Evolutionary conservation across 2,888 invertebrate species (phyloP).

Genomic region (Orthosia incerta): DNA sequence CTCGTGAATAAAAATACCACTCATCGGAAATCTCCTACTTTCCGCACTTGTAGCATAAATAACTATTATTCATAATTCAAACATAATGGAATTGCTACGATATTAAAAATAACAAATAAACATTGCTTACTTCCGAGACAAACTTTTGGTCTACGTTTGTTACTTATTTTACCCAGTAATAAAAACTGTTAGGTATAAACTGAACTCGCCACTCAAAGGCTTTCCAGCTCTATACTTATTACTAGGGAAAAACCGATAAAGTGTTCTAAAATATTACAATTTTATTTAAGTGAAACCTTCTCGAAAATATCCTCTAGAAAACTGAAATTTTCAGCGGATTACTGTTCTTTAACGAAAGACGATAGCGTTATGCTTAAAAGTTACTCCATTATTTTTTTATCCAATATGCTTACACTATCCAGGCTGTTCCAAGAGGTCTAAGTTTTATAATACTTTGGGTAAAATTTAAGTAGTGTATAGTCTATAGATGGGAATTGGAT

Average conservation of each 20-base stretch:
- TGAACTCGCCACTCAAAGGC: neutral
- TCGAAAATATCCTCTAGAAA: constrained; percentile 1
- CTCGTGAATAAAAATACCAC: no score
- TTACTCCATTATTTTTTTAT: constrained; percentile 1
- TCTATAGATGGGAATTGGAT: constrained; percentile 1
- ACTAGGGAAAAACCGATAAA: neutral
- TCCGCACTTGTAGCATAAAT: no score
- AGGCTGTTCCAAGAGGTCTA: constrained; percentile 2
- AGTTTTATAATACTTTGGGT: constrained; percentile 2
- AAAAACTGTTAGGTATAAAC: neutral
- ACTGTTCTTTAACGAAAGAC: constrained; percentile 24
- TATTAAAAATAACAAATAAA: neutral
- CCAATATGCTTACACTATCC: neutral
- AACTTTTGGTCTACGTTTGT: neutral
- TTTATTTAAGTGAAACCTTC: constrained; percentile 10
- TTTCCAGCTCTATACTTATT: neutral
- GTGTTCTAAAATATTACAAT: constrained; percentile 11
- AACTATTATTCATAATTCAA: no score
- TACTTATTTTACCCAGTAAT: neutral
- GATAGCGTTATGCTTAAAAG: constrained; percentile 3
- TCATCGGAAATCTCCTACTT: no score
- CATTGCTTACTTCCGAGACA: neutral
- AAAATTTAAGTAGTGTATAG: constrained; percentile 5
- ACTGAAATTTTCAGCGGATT: constrained; percentile 14
- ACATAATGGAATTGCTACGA: neutral